Evolutionary conservation across 2,113 vertebrate genomes (phyloP), one percentile per base, ranked within the genome.

Genomic region (Trematomus loennbergii): DNA sequence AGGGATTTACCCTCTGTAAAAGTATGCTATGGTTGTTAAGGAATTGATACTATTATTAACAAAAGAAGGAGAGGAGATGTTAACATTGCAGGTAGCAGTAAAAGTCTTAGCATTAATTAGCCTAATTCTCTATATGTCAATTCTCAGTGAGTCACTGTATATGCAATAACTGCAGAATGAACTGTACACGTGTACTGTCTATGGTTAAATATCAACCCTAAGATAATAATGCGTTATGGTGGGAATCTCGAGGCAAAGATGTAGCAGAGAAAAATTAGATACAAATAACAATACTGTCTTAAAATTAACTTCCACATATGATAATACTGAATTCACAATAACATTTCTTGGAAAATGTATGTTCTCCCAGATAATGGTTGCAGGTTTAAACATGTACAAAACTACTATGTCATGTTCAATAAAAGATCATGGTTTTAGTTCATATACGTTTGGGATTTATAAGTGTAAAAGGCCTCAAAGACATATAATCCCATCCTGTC

Each of bases 81-180:
- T 49, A 48, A 43, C 9, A 61, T 29, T 29, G 29, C 10, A n/a
- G 43, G n/a, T 17, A 43, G 29, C 16, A 46, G 18, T 50, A 15
- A 49, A 33, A 43, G 8, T 12, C 53, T 72, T 72, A 54, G 53
- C 22, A 65, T 65, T 64, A 48, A 75, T 36, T 18, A 58, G 11
- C 43, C 29, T 9, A 5, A 43, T 43, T 63, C 50, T 45, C n/a
- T 29, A 40, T 40, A 40, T 40, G 36, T 40, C 29, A 20, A 45
- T 65, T 48, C 22, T 49, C 8, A 48, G 18, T 20, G 22, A 68
- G 17, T 16, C 40, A 18, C 12, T 73, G 54, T 46, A 70, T 22
- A 75, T 69, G 50, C 22, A 13, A 13, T 15, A 17, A 15, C 52
- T 58, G n/a, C 12, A 73, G n/a, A 62, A 25, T 60, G 29, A 64